Evolutionary conservation across 2,888 invertebrate species (phyloP).

Genomic region (Drosophila prostipennis): DNA sequence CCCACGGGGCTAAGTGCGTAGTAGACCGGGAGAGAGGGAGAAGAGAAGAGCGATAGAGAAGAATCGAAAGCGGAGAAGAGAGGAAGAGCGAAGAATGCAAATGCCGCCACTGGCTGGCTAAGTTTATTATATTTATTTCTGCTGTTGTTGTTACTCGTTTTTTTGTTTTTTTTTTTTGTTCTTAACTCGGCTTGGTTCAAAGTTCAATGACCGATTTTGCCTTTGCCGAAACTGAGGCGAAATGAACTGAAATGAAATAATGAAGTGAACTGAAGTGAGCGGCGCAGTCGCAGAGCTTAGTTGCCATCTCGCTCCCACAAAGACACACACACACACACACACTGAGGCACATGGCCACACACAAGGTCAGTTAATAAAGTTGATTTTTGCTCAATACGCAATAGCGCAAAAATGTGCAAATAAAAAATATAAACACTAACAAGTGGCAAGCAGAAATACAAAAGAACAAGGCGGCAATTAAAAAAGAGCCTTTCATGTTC

Average conservation of each 20-base stretch:
- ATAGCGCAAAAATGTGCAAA: constrained; percentile 40
- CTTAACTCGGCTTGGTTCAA: constrained; percentile 64
- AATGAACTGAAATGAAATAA: constrained; percentile 19
- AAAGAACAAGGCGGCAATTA: constrained; percentile 8
- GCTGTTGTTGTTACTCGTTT: constrained; percentile 1
- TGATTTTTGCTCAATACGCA: constrained; percentile 46
- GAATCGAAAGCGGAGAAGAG: too few relatives aligned
- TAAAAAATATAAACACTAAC: constrained; percentile 30
- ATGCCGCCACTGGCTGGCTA: constrained; percentile 6
- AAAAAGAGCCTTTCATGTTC: constrained; percentile 6
- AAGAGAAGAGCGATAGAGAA: too few relatives aligned
- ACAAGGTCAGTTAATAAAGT: constrained; percentile 39
- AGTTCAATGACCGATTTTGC: constrained; percentile 79
- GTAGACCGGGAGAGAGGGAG: too few relatives aligned
- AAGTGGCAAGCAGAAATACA: constrained; percentile 10
- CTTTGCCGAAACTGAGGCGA: constrained; percentile 38
- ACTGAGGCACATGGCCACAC: constrained; percentile 21
- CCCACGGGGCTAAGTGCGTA: constrained; percentile 1
- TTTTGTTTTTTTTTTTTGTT: constrained; percentile 10
- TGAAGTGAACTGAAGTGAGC: constrained; percentile 27
- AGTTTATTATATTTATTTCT: constrained; percentile 32
- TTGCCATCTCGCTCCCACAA: constrained; percentile 12
- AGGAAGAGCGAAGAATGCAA: too few relatives aligned
- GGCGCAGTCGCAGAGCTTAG: constrained; percentile 39
- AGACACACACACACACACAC: constrained; percentile 1